Evolutionary conservation across 2,113 vertebrate species (phyloP).

Genomic region (Perognathus longimembris): DNA sequence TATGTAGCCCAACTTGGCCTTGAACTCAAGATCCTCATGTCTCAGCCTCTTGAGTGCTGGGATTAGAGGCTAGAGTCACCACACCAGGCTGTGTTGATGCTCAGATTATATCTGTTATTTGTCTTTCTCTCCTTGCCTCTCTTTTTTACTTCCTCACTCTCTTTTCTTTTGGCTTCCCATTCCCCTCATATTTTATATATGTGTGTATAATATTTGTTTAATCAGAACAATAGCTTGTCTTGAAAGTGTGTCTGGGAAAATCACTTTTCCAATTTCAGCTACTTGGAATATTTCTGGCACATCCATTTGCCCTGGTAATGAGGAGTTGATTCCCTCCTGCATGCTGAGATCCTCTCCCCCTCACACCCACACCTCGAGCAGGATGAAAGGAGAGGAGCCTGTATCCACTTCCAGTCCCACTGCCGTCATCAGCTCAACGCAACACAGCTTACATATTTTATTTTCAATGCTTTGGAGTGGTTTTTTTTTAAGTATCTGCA

Average conservation of each 20-base stretch:
- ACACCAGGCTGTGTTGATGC: not conserved
- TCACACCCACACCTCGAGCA: not conserved
- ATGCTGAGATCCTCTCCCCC: not conserved
- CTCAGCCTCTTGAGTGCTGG: too few species aligned
- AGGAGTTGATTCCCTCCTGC: not conserved
- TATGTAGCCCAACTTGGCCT: too few species aligned
- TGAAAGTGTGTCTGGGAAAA: not conserved
- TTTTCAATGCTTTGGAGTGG: not conserved
- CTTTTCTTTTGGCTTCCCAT: not conserved
- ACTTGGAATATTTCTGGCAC: not conserved
- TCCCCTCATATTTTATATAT: not conserved
- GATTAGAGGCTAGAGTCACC: too few species aligned
- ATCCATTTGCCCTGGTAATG: not conserved
- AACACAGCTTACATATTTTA: not conserved
- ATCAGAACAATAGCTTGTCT: not conserved
- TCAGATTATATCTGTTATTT: not conserved
- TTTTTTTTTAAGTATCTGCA: too few species aligned
- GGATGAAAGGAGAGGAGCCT: fast-evolving
- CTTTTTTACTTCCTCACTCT: not conserved
- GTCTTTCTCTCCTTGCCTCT: too few species aligned
- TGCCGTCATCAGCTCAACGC: not conserved
- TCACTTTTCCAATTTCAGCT: not conserved
- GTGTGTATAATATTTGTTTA: not conserved
- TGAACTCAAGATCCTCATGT: too few species aligned
- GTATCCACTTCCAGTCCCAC: not conserved